Conservation (phyloP, 2,113 vertebrate species). For the Ceratotherium simum region DNA sequence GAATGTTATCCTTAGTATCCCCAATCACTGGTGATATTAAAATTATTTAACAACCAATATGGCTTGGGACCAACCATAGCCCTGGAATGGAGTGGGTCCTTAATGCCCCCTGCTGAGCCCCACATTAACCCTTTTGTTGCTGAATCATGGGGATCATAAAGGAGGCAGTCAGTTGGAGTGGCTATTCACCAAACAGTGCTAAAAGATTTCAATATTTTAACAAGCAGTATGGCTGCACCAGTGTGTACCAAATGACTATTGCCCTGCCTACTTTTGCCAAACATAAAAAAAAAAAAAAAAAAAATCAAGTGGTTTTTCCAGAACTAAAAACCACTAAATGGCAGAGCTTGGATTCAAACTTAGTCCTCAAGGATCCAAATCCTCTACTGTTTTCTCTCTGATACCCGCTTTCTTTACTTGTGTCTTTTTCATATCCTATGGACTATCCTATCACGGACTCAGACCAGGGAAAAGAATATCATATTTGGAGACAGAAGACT, state of each 20-base stretch:
- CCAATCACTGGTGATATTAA: neutral
- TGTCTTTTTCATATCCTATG: neutral
- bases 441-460: neutral
- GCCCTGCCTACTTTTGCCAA: neutral
- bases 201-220: conserved; percentile 22
- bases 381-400: neutral
- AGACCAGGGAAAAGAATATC: neutral
- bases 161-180: neutral
- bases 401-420: neutral
- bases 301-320: neutral
- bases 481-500: neutral
- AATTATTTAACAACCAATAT: neutral
- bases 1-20: neutral
- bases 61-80: neutral
- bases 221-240: neutral
- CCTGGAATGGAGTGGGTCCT: neutral
- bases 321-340: neutral
- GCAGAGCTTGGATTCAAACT: neutral
- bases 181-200: neutral
- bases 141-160: neutral
- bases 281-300: neutral
- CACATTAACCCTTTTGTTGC: neutral
- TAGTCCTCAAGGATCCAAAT: neutral
- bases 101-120: neutral
- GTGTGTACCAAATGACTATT: neutral